Base-by-base conservation (phyloP, 2,797 vertebrate genomes). In the Brachymystax lenok region DNA sequence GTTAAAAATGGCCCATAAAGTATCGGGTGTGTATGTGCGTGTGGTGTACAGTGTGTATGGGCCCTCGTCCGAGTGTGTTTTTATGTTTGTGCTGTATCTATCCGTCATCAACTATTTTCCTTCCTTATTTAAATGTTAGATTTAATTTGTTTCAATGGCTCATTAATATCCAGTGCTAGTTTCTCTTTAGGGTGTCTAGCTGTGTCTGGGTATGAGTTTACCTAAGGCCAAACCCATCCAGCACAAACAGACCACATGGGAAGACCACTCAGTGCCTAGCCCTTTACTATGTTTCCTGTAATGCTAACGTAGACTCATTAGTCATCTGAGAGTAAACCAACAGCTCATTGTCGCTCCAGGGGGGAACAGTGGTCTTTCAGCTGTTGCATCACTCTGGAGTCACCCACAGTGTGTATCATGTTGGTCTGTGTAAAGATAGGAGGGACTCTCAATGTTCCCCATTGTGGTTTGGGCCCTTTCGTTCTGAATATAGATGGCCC, bases 361-460 rank as follows among this genome's bases (percentile, higher is more conserved):
- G 74, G 4, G 14, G 76, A 71, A 24, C 71, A 81, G 74, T n/a
- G 52, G 80, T 61, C 83, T 92, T 92, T 90, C 88, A 83, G 80
- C 86, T 81, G 84, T 92, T 92, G 90, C 92, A 21, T 92, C 91
- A 91, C 80, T 71, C 83, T 92, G 89, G 78, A 88, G 87, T 91
- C 90, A 91, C 83, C 82, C 56, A 14, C n/a, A 73, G 14, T 63
- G 66, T 30, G 19, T 28, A 21, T 63, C 7, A 46, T 51, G 4
- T 24, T 54, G 50, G 66, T 17, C 24, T 24, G 68, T 27, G 69
- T 13, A 10, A 63, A 63, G 59, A 63, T 27, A 27, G 59, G n/a
- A 63, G 21, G 21, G 59, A 63, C 59, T 63, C 10, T 46, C 59
- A 5, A 5, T 68, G 66, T 35, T 30, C 7, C 28, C 66, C 66